Base-by-base conservation (phyloP, 92 coral and sea anemone species). In the Zoanthus sociatus region DNA sequence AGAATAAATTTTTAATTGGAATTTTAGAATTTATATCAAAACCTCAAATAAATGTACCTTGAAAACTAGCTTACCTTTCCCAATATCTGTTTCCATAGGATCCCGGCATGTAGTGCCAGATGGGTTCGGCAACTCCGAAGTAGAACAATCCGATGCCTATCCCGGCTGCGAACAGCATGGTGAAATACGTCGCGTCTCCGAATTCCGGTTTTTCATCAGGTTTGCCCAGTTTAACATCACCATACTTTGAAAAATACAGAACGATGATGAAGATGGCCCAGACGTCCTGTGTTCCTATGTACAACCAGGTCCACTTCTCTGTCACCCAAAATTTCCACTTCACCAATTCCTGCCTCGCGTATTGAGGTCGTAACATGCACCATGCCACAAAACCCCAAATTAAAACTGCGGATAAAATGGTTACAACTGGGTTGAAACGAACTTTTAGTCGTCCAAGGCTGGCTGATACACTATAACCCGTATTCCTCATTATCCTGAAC, bases 191-290 rank as follows among this genome's bases (percentile, higher is more conserved):
- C 16, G 92, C 94, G 78, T 94, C 98, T 50, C 89, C 87, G 60
- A 91, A 94, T 53, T 94, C 98, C 5, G 98, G 98, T 79, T 94
- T 91, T 67, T 94, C 98, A 70, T 93, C 92, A 30, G 86, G 90
- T 82, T 78, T 91, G 17, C 98, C 98, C 45, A 95, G 88, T 83
- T 95, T 95, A 56, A 95, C 66, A 15, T 93, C 86, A 20, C 88
- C 87, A 51, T 95, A 95, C 90, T 95, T 94, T 10, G 98, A 94
- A 87, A 94, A 94, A 88, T 90, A 91, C 7, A 94, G 75, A 9
- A 93, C 86, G 31, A 90, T 15, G 53, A 95, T 87, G 72, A 95
- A 95, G 46, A 95, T 76, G n/a, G 92, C 89, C 95, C 98, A 95
- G 5, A 91, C 91, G 77, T 95, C 93, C 78, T 93, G 91, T 17